Base-by-base conservation (phyloP, 2,113 vertebrate genomes). In the Odocoileus hemionus region DNA sequence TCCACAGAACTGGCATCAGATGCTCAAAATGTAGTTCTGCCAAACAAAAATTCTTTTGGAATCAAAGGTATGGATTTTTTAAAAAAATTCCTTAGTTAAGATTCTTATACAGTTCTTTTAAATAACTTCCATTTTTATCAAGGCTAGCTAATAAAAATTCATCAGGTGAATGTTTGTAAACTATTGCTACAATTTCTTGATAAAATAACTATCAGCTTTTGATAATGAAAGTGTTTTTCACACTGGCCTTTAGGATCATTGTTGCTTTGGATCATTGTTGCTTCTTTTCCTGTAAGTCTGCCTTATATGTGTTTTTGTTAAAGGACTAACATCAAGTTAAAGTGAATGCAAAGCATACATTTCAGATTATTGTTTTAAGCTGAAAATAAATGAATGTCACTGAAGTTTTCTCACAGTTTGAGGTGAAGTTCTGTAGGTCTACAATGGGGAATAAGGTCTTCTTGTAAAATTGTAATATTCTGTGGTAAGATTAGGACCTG, bases 41-140 rank as follows among this genome's bases (percentile, higher is more conserved):
- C 70, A 96, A 94, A 95, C 91, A 96, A 93, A 95, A 96, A 85
- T 95, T 94, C 90, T 97, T 98, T 96, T 28, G 94, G 47, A 97
- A 86, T 96, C 45, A 94, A 83, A 96, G 95, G 86, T 98, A 78
- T 96, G 95, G 80, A 50, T 19, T 4, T 74, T 74, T 58, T 79
- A 7, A 13, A 70, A 91, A 91, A 10, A 30, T 55, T 82, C 6
- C 8, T 50, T 78, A 57, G 21, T 57, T 76, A 83, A 70, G 25
- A 50, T 54, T 86, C 23, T 91, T 45, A 45, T n/a, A 52, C 94
- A 86, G 55, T 94, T 39, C 16, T 39, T 86, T 89, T 11, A 1
- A 47, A 0, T 82, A 55, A 54, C 10, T 95, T 84, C 33, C 21
- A 28, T 89, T 89, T 76, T 95, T 58, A 74, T 89, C 16, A 89